Percentiles rank a stretch among this genome's conserved stretches.
Evolutionary conservation across 2,797 vertebrate species (phyloP).

Genomic region (Rhinella marina): DNA sequence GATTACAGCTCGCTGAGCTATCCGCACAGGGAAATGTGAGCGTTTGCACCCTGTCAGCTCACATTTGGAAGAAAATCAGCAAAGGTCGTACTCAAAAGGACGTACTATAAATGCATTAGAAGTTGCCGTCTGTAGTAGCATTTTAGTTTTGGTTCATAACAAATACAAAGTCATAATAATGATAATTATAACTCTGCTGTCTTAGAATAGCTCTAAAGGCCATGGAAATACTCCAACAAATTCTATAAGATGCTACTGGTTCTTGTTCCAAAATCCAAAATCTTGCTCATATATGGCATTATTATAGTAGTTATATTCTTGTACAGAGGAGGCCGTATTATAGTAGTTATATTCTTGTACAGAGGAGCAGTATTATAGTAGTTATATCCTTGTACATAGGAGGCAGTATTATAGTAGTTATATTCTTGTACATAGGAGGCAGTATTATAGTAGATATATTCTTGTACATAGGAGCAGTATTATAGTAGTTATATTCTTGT

Average conservation of each 20-base stretch:
- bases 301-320: background rate
- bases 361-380: background rate
- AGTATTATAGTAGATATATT: background rate
- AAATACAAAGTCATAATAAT: conserved; percentile 26
- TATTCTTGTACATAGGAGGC: background rate
- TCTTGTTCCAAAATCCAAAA: background rate
- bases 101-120: conserved; percentile 35
- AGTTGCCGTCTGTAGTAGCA: background rate
- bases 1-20: conserved; percentile 28
- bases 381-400: background rate
- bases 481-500: background rate
- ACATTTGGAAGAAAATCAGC: conserved; percentile 32
- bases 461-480: background rate
- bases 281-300: background rate
- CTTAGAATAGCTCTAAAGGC: background rate
- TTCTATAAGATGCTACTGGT: background rate
- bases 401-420: background rate
- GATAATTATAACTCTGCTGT: conserved; percentile 20
- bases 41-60: conserved; percentile 42
- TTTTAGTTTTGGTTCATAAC: conserved; percentile 15
- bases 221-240: background rate
- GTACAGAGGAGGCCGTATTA: background rate
- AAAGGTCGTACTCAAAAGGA: conserved; percentile 42
- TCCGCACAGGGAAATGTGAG: conserved; percentile 15
- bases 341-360: conserved; percentile 9